Conservation (phyloP, 1,140 invertebrate genomes). For the Harlomillsia oculata region DNA sequence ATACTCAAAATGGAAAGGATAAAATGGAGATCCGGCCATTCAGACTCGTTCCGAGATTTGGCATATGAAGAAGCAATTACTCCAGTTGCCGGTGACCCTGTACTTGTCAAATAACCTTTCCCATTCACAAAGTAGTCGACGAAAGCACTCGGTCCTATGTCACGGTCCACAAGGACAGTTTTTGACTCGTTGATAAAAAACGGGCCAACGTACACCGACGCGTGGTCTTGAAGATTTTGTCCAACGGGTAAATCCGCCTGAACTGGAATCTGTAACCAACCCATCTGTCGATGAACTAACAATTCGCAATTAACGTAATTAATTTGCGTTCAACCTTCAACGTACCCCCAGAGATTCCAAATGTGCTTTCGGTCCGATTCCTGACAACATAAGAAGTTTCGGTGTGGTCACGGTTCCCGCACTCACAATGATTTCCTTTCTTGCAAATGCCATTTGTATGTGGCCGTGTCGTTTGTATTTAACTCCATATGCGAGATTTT, state of each 20-base stretch:
- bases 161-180: background rate
- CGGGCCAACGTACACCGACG: constrained; percentile 15
- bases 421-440: constrained; percentile 36
- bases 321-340: no score
- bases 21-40: background rate
- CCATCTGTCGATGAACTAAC: no score
- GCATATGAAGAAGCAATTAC: constrained; percentile 13
- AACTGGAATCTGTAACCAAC: no score
- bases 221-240: constrained; percentile 42
- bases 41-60: background rate
- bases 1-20: background rate
- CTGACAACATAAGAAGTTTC: constrained; percentile 40
- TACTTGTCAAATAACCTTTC: constrained; percentile 1
- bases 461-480: constrained; percentile 21
- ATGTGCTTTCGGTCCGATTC: no score
- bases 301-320: no score
- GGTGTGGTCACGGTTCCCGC: constrained; percentile 38
- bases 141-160: background rate
- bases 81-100: constrained; percentile 10
- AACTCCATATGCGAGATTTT: constrained; percentile 34
- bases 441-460: constrained; percentile 9
- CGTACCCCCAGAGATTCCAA: no score
- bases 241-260: no score
- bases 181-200: constrained; percentile 6
- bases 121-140: constrained; percentile 33